Evolutionary conservation across 1,140 invertebrate genomes (phyloP).

Genomic region (Zaprionus ornatus): DNA sequence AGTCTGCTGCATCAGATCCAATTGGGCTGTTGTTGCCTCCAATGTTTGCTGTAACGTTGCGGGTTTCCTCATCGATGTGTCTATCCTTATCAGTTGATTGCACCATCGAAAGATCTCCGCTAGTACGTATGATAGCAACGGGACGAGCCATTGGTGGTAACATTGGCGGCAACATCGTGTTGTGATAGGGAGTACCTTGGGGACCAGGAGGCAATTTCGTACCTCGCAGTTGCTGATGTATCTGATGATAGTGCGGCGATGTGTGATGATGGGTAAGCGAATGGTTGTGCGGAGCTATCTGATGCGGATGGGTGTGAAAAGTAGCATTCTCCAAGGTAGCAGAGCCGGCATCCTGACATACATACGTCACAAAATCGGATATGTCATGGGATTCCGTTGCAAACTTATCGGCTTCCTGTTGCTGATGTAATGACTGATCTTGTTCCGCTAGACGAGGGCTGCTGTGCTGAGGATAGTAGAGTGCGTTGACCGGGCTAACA

Average conservation of each 20-base stretch:
- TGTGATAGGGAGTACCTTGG: slow-evolving; percentile 85
- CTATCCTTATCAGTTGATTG: slow-evolving; percentile 85
- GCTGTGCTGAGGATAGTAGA: slow-evolving; percentile 85
- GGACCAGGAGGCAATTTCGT: slow-evolving; percentile 48
- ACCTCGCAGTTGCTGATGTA: slow-evolving; percentile 61
- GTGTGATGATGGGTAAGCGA: slow-evolving; percentile 15
- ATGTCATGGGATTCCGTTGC: slow-evolving; percentile 89
- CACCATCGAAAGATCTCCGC: slow-evolving; percentile 87
- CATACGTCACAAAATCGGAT: slow-evolving; percentile 97
- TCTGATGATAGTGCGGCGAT: slow-evolving; percentile 59
- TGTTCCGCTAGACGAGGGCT: slow-evolving; percentile 65
- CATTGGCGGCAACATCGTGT: slow-evolving; percentile 96
- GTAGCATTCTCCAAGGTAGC: slow-evolving; percentile 40
- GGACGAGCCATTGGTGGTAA: slow-evolving; percentile 97
- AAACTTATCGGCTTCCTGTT: slow-evolving; percentile 61
- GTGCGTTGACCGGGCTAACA: slow-evolving; percentile 83
- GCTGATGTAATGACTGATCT: slow-evolving; percentile 41
- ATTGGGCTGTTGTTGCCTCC: slow-evolving; percentile 51
- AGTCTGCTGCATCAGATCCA: slow-evolving; percentile 22
- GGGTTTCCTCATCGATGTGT: slow-evolving; percentile 43
- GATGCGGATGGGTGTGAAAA: slow-evolving; percentile 59
- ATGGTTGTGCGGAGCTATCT: slow-evolving; percentile 46
- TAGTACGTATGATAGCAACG: slow-evolving; percentile 96
- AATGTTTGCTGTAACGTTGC: slow-evolving; percentile 25
- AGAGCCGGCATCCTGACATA: slow-evolving; percentile 91